Conservation (phyloP, 1,140 invertebrate genomes). For the Bombus picipes region DNA sequence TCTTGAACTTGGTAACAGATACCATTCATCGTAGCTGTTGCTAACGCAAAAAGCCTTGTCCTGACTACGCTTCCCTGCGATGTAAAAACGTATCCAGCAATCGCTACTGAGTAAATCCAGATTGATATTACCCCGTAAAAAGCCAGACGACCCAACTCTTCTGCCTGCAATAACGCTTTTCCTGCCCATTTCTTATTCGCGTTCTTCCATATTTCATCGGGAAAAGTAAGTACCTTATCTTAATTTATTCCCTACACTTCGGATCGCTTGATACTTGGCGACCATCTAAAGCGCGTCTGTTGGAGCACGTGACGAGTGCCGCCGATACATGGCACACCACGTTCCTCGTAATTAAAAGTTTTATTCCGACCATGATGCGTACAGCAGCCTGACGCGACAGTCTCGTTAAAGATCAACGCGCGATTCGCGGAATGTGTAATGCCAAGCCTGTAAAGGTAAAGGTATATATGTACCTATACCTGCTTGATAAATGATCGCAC, state of each 20-base stretch:
- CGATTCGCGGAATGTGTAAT: neutral
- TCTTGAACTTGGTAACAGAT: neutral
- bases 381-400: neutral
- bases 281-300: neutral
- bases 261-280: neutral
- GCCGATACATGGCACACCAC: no score
- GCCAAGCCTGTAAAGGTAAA: neutral
- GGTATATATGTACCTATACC: neutral
- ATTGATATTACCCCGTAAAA: constrained; percentile 5
- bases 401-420: neutral
- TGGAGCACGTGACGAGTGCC: no score
- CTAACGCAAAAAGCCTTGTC: neutral
- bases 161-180: constrained; percentile 3
- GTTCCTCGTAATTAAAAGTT: constrained; percentile 23
- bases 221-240: neutral
- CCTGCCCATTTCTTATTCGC: neutral
- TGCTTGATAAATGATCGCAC: constrained; percentile 57
- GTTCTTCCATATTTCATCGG: neutral
- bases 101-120: constrained; percentile 2
- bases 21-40: neutral
- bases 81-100: neutral
- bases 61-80: neutral
- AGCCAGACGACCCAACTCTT: neutral
- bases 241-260: constrained; percentile 4
- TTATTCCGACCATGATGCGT: no score